Conservation (phyloP, 2,113 vertebrate species). For the Pipra filicauda region DNA sequence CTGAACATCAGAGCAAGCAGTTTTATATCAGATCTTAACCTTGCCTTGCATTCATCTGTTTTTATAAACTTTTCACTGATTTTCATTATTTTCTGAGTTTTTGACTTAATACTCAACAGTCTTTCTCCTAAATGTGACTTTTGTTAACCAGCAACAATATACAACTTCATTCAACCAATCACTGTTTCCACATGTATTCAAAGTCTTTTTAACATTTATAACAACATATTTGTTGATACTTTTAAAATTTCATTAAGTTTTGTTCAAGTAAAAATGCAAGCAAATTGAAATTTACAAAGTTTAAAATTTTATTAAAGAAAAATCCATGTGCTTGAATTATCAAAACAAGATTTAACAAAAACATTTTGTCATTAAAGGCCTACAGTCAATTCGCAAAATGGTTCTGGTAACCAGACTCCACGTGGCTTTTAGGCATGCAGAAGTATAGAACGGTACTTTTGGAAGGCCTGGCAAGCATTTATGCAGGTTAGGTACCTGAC, state of each 20-base stretch:
- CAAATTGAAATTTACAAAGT: background rate
- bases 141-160: background rate
- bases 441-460: background rate
- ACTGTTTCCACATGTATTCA: background rate
- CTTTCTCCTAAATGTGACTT: background rate
- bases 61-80: background rate
- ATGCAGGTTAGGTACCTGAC: background rate
- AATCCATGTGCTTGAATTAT: background rate
- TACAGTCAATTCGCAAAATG: background rate
- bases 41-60: background rate
- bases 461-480: background rate
- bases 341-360: background rate
- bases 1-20: background rate
- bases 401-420: background rate
- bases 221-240: background rate
- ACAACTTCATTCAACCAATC: background rate
- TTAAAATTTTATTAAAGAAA: slow-evolving; percentile 7
- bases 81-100: background rate
- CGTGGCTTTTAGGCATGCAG: background rate
- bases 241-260: background rate
- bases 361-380: background rate
- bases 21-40: background rate
- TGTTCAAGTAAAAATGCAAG: background rate
- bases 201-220: background rate
- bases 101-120: background rate